Evolutionary conservation across 2,797 vertebrate species (phyloP).

Genomic region (Pogoniulus pusillus): DNA sequence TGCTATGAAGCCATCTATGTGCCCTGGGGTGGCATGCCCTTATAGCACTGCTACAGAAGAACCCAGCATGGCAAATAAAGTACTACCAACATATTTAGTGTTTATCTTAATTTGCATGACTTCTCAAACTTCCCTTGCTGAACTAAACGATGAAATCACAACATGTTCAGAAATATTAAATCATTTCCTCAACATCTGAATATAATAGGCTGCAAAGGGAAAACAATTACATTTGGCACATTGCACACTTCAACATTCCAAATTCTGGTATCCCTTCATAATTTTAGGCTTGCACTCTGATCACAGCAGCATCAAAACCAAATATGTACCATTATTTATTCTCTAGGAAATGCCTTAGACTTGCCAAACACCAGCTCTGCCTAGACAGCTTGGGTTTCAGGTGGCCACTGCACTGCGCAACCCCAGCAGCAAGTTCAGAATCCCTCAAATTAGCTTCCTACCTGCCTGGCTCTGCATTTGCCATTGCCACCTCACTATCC

Average conservation of each 20-base stretch:
- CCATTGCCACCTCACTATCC: neutral
- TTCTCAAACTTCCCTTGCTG: slow-evolving; percentile 61
- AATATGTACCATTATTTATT: neutral
- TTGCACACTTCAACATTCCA: neutral
- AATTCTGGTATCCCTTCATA: neutral
- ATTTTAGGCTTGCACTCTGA: neutral
- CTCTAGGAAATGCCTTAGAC: neutral
- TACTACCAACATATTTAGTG: neutral
- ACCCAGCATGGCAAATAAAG: neutral
- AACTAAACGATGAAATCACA: slow-evolving; percentile 60
- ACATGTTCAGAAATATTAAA: slow-evolving; percentile 72
- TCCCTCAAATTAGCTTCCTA: neutral
- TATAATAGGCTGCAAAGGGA: slow-evolving; percentile 53
- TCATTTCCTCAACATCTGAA: slow-evolving; percentile 77
- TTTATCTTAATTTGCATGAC: slow-evolving; percentile 58
- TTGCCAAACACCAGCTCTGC: neutral
- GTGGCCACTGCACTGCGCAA: neutral
- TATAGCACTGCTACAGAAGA: neutral
- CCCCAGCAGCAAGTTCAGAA: neutral
- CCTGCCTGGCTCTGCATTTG: neutral
- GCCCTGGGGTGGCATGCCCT: neutral
- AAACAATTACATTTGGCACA: slow-evolving; percentile 60
- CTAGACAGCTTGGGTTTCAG: neutral
- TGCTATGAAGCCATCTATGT: neutral
- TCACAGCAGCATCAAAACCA: neutral